phyloP scores from a whole-genome alignment of 2,888 invertebrate genomes.

The Dicyrtoma fusca region DNA sequence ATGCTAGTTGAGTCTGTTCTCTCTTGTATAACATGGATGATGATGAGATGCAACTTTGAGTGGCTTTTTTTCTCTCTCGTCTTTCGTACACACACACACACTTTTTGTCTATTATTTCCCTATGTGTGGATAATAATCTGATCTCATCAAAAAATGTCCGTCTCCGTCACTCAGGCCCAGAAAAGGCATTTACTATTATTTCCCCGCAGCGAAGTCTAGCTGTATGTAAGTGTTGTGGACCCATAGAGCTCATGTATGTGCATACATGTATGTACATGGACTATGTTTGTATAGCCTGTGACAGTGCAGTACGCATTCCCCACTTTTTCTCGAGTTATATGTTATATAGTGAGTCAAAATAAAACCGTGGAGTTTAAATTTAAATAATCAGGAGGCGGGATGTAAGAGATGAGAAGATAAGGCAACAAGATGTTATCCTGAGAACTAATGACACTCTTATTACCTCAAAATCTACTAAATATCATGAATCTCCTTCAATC shows the following conservation, averaged over 20 bases:
- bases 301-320: too few relatives aligned
- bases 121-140: conserved; percentile 16
- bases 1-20: too few relatives aligned
- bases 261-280: neutral
- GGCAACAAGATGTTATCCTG: conserved; percentile 9
- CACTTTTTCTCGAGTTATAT: too few relatives aligned
- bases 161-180: conserved; percentile 15
- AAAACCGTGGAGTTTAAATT: too few relatives aligned
- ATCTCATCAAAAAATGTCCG: conserved; percentile 20
- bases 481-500: neutral
- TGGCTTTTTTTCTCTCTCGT: too few relatives aligned
- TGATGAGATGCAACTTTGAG: too few relatives aligned
- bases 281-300: neutral
- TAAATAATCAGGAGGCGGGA: conserved; percentile 11
- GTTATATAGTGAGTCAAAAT: too few relatives aligned
- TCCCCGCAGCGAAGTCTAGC: conserved; percentile 9
- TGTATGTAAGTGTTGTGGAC: neutral
- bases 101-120: too few relatives aligned
- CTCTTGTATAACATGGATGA: neutral
- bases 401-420: neutral
- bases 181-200: conserved; percentile 4
- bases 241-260: neutral
- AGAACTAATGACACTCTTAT: conserved; percentile 22
- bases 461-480: conserved; percentile 23
- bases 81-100: too few relatives aligned